Evolutionary conservation across 2,888 invertebrate species (phyloP), one percentile per base, ranked within the genome.

Genomic region (Aphrophora alni): DNA sequence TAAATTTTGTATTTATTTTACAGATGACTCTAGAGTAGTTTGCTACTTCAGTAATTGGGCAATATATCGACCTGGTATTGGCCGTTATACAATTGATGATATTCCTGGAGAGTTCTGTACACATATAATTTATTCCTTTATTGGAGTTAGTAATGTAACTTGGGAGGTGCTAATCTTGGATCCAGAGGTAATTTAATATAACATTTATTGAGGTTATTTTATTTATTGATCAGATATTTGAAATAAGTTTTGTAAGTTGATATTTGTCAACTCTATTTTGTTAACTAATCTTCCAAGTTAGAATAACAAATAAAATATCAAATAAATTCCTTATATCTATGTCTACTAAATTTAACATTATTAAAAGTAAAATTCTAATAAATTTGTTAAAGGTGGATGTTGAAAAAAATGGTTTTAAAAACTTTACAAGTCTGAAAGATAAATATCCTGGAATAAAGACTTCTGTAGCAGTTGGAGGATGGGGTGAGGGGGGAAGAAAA

Each of bases 401-500:
- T 3, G 92, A 93, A 0, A 90, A 94, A 87, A 91, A 90, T 85
- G 96, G 96, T 0, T 97, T 95, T 89, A 90, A 89, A 75, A 95
- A 95, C 86, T 97, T 97, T 87, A 95, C 95, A 0, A 89, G 91
- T 17, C 89, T 97, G 24, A 93, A 93, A 81, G 89, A 91, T 33
- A 91, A 91, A 44, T 91, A 94, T 87, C 96, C 96, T 0, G 88
- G 91, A 33, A 89, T 96, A 8, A 95, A 95, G 88, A 92, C 95
- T 70, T 91, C 92, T 89, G 91, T 97, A 0, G 97, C 97, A 0
- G 94, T 97, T 0, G 97, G 97, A 0, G 97, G 97, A 0, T 97
- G 97, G 97, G 97, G 93, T 0, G 97, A 97, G 87, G 97, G 97
- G 17, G 97, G 97, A 25, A 90, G 92, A 84, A 97, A 97, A 87